Base-by-base conservation (phyloP, 2,888 invertebrate species). In the Agrotis clavis region DNA sequence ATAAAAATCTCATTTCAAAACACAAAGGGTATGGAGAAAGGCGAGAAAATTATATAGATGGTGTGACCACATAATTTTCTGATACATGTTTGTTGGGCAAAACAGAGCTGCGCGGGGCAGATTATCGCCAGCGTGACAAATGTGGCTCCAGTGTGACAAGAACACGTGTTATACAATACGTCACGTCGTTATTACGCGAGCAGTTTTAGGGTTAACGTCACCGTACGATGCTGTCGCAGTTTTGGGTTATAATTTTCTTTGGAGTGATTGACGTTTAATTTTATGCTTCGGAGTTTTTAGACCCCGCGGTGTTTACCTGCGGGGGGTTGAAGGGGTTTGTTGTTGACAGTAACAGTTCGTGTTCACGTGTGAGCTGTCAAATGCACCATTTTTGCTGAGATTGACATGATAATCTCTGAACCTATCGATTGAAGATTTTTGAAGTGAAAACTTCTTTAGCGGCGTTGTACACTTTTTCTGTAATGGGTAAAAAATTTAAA, bases 111-210 rank as follows among this genome's bases (percentile, higher is more conserved):
- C 67, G 66, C 59, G 65, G 62, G 62, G 77, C 82, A 83, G 81
- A 86, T 86, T 85, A 86, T 85, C 79, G 77, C 62, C 65, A 16
- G 74, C 77, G 84, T 86, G 85, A 86, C 87, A 86, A 86, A 86
- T 86, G 87, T 76, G 79, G 72, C 79, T 60, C 83, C 77, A 50
- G 71, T 82, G 80, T 85, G 86, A 86, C 86, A 85, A 71, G 71
- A 83, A 82, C 85, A 86, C 82, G 85, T 86, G 86, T 82, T 81
- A 74, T 83, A 72, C 77, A 73, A 86, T 82, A 86, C 79, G 85
- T 83, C 82, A 83, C 82, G 71, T 71, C 41, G 77, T 80, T 85
- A 85, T 86, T 83, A 79, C 80, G 69, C 61, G 71, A 66, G 64
- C 82, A 77, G 80, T 79, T 80, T 82, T 76, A 77, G 72, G 77